Evolutionary conservation across 2,113 vertebrate species (phyloP).

Genomic region (Aspidoscelis tigris): DNA sequence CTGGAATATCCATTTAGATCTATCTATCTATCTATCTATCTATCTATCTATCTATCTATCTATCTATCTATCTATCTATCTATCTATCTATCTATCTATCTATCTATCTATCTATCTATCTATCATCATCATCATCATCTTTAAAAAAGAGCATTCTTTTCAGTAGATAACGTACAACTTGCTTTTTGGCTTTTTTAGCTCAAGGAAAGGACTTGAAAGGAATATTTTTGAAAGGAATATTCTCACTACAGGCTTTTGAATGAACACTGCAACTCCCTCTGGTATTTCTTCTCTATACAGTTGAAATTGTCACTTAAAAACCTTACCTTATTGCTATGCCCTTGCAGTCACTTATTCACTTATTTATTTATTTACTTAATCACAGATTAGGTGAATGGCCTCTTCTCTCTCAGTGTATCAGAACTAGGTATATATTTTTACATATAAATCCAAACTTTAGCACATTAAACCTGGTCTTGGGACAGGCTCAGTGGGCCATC

Average conservation of each 20-base stretch:
- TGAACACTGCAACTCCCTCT: neutral
- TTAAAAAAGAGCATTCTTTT: neutral
- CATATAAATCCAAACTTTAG: slow-evolving; percentile 14
- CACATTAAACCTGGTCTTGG: slow-evolving; percentile 2
- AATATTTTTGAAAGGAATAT: neutral
- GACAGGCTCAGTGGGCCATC: neutral
- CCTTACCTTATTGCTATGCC: neutral
- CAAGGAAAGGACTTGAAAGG: too few relatives aligned
- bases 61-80: too few relatives aligned
- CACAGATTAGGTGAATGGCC: neutral
- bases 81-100: too few relatives aligned
- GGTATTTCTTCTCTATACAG: neutral
- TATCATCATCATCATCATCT: neutral
- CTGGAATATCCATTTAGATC: too few relatives aligned
- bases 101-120: too few relatives aligned
- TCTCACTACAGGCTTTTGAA: neutral
- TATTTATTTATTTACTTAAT: neutral
- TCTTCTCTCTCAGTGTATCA: neutral
- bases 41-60: too few relatives aligned
- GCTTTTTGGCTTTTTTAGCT: neutral
- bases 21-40: too few relatives aligned
- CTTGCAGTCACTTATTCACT: neutral
- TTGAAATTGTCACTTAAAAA: neutral
- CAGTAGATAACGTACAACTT: neutral
- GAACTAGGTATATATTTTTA: slow-evolving; percentile 6